These are phyloP conservation scores for Yoshiicerus persimilis DNA, from an alignment of 1,140 invertebrate species.

Conservation along the genomic window DNA sequence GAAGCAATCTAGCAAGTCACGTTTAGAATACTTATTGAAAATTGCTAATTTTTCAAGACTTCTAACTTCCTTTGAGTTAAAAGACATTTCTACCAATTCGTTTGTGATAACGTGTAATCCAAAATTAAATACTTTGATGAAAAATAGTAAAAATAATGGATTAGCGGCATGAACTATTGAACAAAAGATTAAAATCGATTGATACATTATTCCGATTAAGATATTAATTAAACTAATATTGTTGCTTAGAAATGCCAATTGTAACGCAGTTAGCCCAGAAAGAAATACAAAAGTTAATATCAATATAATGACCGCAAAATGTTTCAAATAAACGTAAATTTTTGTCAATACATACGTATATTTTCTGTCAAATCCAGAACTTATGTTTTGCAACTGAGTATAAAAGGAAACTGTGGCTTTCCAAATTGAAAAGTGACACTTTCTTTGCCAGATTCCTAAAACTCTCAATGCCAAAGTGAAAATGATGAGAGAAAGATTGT, in stretches of 20 bases:
- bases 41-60: background rate
- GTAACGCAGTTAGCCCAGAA: no score
- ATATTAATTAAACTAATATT: no score
- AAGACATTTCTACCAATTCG: background rate
- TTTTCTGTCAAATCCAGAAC: background rate
- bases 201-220: no score
- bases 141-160: background rate
- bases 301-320: no score
- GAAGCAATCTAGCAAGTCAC: background rate
- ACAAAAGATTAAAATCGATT: no score
- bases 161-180: background rate
- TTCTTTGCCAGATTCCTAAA: background rate
- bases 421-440: background rate
- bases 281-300: background rate
- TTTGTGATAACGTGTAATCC: background rate
- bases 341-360: background rate
- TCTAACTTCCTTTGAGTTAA: background rate
- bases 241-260: no score
- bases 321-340: no score
- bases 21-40: background rate
- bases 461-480: background rate
- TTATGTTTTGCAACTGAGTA: background rate
- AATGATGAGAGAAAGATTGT: background rate
- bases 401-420: background rate
- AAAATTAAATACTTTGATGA: background rate